A percentile compares a stretch with the other conserved stretches of the same genome.
phyloP scores from a whole-genome alignment of 2,113 vertebrate genomes.

The Mastomys coucha region DNA sequence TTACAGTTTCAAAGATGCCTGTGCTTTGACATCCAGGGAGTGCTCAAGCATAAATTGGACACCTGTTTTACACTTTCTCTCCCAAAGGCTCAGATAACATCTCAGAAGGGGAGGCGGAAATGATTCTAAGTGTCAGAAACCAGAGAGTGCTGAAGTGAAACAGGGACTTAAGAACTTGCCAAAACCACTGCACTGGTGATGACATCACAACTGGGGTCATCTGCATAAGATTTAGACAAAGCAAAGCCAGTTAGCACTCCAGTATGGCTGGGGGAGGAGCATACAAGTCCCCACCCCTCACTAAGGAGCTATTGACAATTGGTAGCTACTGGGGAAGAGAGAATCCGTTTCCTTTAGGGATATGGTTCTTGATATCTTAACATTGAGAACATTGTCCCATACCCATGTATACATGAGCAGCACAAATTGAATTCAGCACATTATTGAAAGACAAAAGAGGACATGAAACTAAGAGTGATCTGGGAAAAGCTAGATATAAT shows the following conservation, averaged over 20 bases:
- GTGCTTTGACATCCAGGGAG: not conserved
- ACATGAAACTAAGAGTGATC: not conserved
- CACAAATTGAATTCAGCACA: not conserved
- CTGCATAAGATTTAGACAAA: not conserved
- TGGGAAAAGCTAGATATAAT: not conserved
- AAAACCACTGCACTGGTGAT: not conserved
- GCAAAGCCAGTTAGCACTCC: not conserved
- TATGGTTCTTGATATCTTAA: not conserved
- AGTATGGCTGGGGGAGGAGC: not conserved
- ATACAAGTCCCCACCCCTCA: not conserved
- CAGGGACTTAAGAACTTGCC: not conserved
- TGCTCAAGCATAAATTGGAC: not conserved
- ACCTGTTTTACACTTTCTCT: not conserved
- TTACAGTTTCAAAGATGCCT: not conserved
- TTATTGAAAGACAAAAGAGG: not conserved
- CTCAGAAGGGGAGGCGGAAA: not conserved
- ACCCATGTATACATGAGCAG: not conserved
- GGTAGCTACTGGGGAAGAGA: not conserved
- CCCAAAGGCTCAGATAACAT: not conserved
- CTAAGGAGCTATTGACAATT: not conserved
- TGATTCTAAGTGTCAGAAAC: not conserved
- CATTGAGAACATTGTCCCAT: not conserved
- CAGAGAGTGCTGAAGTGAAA: not conserved
- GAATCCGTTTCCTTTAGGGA: not conserved
- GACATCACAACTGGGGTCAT: not conserved